Evolutionary conservation across 2,888 invertebrate species (phyloP).

Genomic region (Hecatera dysodea): DNA sequence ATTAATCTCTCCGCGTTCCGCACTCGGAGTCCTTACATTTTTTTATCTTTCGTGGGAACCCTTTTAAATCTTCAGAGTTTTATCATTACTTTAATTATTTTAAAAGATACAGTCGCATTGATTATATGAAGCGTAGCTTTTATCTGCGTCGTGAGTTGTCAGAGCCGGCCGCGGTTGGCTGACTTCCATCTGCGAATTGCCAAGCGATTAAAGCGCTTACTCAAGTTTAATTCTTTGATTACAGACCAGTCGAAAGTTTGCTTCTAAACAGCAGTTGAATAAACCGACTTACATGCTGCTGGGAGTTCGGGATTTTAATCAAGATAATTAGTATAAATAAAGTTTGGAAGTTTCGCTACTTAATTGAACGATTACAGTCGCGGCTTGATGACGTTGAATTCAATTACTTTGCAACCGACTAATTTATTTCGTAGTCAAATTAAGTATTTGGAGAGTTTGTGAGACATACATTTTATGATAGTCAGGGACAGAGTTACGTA

Average conservation of each 20-base stretch:
- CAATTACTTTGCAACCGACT: constrained; percentile 42
- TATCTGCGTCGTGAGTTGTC: constrained; percentile 51
- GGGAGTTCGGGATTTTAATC: constrained; percentile 63
- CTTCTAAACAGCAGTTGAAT: constrained; percentile 61
- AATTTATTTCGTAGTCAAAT: constrained; percentile 37
- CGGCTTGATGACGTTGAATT: constrained; percentile 52
- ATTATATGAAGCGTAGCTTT: constrained; percentile 50
- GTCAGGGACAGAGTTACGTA: constrained; percentile 27
- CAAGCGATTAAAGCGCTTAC: constrained; percentile 66
- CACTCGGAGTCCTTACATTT: constrained; percentile 42
- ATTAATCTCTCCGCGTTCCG: constrained; percentile 54
- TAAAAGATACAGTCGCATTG: constrained; percentile 61
- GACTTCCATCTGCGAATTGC: constrained; percentile 66
- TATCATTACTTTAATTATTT: constrained; percentile 61
- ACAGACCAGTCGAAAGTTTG: constrained; percentile 64
- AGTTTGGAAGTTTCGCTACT: constrained; percentile 59
- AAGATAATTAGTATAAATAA: constrained; percentile 67
- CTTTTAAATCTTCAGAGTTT: constrained; percentile 53
- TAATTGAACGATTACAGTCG: constrained; percentile 51
- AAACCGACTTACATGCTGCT: constrained; percentile 62
- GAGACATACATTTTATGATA: constrained; percentile 27
- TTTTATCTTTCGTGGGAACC: constrained; percentile 52
- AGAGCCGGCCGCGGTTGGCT: constrained; percentile 58
- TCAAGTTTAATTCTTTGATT: constrained; percentile 69
- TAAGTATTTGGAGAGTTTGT: constrained; percentile 21